These are phyloP conservation scores for Musca domestica DNA, from an alignment of 1,140 invertebrate species.

Conservation along the genomic window DNA sequence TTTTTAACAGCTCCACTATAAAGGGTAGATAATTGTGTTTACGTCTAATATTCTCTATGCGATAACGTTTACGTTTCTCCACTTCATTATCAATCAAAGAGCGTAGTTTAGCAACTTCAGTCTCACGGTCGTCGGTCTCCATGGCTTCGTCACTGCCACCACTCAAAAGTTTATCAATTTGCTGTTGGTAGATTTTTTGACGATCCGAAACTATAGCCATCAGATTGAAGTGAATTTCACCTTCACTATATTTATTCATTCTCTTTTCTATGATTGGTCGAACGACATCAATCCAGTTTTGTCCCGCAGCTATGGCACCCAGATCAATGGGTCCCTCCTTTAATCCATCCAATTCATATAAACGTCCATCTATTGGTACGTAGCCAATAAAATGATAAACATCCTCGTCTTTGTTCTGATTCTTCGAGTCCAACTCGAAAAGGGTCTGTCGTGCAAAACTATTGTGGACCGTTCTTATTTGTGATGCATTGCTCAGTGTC, in stretches of 20 bases:
- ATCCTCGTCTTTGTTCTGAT: constrained; percentile 80
- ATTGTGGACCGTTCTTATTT: constrained; percentile 94
- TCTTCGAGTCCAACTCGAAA: constrained; percentile 89
- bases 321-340: constrained; percentile 91
- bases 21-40: constrained; percentile 98
- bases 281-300: constrained; percentile 90
- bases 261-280: constrained; percentile 90
- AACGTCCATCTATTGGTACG: constrained; percentile 87
- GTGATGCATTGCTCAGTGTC: constrained; percentile 91
- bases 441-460: constrained; percentile 94
- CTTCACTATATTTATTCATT: constrained; percentile 94
- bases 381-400: constrained; percentile 97
- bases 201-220: constrained; percentile 95
- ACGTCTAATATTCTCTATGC: constrained; percentile 88
- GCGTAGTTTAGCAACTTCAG: constrained; percentile 73
- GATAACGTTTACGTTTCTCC: constrained; percentile 77
- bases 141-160: constrained; percentile 60
- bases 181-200: constrained; percentile 79
- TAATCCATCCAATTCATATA: constrained; percentile 97
- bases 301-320: constrained; percentile 72
- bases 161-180: constrained; percentile 68
- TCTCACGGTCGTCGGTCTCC: constrained; percentile 60
- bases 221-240: constrained; percentile 98
- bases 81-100: constrained; percentile 85
- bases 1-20: constrained; percentile 93